These are phyloP conservation scores for Ptychochromis oligacanthus DNA, from an alignment of 2,113 vertebrate species.

Conservation along the genomic window DNA sequence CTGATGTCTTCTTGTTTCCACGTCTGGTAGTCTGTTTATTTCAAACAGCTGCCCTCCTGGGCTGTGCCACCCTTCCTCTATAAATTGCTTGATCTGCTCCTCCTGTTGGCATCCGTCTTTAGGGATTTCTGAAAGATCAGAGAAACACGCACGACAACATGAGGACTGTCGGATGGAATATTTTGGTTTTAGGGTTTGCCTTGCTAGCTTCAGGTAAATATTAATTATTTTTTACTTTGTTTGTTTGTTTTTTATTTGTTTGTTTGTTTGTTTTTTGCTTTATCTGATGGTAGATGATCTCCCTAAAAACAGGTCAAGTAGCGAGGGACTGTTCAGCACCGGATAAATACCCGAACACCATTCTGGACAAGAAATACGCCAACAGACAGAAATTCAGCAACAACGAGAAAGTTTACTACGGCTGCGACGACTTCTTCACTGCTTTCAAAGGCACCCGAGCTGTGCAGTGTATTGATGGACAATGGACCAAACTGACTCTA, in stretches of 20 bases:
- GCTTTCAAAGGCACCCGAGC: not conserved
- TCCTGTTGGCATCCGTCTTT: not conserved
- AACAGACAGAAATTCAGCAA: not conserved
- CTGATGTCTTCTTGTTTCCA: not conserved
- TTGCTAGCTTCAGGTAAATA: conserved; percentile 56
- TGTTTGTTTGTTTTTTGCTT: not conserved
- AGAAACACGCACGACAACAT: conserved; percentile 1
- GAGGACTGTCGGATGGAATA: not conserved
- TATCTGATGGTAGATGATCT: not conserved
- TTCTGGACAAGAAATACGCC: not conserved
- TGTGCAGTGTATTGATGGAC: conserved; percentile 29
- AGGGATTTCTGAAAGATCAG: not conserved
- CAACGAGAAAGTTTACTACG: conserved; percentile 42
- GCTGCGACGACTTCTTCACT: conserved; percentile 32
- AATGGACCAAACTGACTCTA: conserved; percentile 60
- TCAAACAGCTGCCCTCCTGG: not conserved
- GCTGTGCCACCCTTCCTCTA: conserved; percentile 22
- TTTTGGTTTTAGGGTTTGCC: conserved; percentile 16
- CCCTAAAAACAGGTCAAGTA: not conserved
- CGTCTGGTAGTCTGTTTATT: not conserved
- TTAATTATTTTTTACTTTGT: too few species aligned
- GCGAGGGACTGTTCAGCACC: conserved; percentile 30
- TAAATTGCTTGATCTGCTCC: conserved; percentile 26
- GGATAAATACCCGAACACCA: not conserved
- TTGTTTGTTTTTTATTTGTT: not conserved